phyloP scores from a whole-genome alignment of 2,888 invertebrate species.

The Conomelus anceps region DNA sequence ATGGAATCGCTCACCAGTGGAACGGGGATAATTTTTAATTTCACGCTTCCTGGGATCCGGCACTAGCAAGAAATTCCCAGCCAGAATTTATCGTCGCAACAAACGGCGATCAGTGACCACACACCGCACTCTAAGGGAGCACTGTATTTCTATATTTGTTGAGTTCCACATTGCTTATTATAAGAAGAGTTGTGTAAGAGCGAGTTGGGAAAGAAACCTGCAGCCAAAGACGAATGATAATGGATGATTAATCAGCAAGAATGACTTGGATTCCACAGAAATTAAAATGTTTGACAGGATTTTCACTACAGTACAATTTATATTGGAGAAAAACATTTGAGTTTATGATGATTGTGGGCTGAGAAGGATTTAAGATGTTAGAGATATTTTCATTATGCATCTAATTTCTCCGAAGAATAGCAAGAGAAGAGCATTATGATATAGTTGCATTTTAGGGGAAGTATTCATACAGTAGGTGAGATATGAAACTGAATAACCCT shows the following conservation, averaged over 20 bases:
- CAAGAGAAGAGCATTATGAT: too few species aligned
- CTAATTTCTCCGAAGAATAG: too few species aligned
- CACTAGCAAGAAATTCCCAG: neutral
- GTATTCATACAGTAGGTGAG: too few species aligned
- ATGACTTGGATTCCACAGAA: neutral
- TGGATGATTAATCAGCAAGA: neutral
- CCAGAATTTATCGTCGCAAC: neutral
- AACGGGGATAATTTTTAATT: neutral
- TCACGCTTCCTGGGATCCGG: neutral
- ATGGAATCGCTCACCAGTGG: neutral
- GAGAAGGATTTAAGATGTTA: too few species aligned
- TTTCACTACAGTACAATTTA: neutral
- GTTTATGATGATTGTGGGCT: neutral
- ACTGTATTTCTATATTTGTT: neutral
- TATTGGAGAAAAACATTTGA: neutral
- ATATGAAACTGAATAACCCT: too few species aligned
- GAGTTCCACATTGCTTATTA: neutral
- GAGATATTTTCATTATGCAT: too few species aligned
- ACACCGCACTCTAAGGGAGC: neutral
- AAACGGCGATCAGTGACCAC: neutral
- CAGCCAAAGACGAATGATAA: neutral
- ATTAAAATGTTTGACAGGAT: neutral
- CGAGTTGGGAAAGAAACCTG: neutral
- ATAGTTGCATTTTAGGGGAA: too few species aligned
- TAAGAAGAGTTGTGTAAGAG: neutral